Base-by-base conservation (phyloP, 2,113 vertebrate genomes). In the Symphodus melops region DNA sequence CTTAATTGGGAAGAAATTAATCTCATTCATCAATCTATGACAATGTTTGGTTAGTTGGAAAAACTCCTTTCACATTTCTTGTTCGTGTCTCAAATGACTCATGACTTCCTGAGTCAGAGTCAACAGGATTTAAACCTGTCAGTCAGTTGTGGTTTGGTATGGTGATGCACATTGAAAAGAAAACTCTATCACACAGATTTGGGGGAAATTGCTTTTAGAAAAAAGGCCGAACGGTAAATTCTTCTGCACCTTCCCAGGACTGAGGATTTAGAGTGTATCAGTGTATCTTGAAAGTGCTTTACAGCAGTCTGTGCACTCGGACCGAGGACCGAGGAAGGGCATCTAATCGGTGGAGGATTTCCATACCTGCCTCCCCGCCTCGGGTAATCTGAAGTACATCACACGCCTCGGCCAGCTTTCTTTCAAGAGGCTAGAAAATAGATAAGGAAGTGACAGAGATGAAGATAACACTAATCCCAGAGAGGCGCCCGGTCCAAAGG, bases 381-480 rank as follows among this genome's bases (percentile, higher is more conserved):
- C 53, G 8, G 25, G 75, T 88, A 90, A 93, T 92, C 86, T 91
- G 48, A 79, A 91, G 79, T 81, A 79, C 88, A 92, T 92, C 89
- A 79, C 86, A 82, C 41, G 68, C 83, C 84, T 86, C 72, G 63
- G 67, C 28, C 21, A 77, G 86, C 89, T 91, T 91, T 83, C 91
- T 86, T 92, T 93, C 85, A 83, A 90, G 83, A 87, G 89, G 77
- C 79, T 72, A 71, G 72, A 75, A 88, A 82, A 88, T 25, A 83
- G 91, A 93, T 93, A 89, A 93, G 91, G 81, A 77, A 85, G 88
- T 91, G 85, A 88, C 86, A 85, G 67, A 85, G 91, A 90, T 85
- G 77, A 84, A 84, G 87, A 91, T 92, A 83, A 64, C 36, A 36
- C 77, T 89, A 91, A 90, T 90, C 91, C 88, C 72, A 71, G 44